phyloP scores from a whole-genome alignment of 2,888 invertebrate genomes.

The Eupeodes luniger region DNA sequence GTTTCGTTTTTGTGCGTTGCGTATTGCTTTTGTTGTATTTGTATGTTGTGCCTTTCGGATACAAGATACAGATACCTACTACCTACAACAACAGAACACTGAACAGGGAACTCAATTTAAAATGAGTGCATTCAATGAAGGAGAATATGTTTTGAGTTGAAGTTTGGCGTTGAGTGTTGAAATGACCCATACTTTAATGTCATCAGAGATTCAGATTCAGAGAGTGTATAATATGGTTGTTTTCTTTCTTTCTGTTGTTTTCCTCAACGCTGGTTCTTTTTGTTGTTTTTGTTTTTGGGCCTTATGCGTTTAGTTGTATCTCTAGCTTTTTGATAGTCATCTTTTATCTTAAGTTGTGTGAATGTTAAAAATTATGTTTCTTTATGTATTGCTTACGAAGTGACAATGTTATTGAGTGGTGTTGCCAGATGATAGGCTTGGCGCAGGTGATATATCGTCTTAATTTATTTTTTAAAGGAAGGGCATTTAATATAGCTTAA shows the following conservation, averaged over 20 bases:
- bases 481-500: background rate
- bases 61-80: conserved; percentile 1
- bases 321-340: conserved; percentile 65
- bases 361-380: conserved; percentile 67
- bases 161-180: conserved; percentile 25
- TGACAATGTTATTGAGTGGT: conserved; percentile 38
- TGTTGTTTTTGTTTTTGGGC: background rate
- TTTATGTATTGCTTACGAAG: conserved; percentile 64
- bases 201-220: background rate
- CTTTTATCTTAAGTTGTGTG: conserved; percentile 73
- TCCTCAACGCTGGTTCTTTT: background rate
- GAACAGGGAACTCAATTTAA: conserved; percentile 39
- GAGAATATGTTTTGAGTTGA: conserved; percentile 65
- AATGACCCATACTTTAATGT: conserved; percentile 43
- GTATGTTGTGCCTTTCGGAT: conserved; percentile 13
- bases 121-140: conserved; percentile 45
- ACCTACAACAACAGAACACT: no score
- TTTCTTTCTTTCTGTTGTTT: conserved; percentile 28
- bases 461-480: background rate
- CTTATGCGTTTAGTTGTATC: conserved; percentile 44
- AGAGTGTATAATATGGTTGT: background rate
- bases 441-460: conserved; percentile 3
- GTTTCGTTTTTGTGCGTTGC: conserved; percentile 26
- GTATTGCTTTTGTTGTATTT: conserved; percentile 16
- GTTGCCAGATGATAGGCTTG: conserved; percentile 59